Base-by-base conservation (phyloP, 2,888 invertebrate species). In the Cryptosula pallasiana region DNA sequence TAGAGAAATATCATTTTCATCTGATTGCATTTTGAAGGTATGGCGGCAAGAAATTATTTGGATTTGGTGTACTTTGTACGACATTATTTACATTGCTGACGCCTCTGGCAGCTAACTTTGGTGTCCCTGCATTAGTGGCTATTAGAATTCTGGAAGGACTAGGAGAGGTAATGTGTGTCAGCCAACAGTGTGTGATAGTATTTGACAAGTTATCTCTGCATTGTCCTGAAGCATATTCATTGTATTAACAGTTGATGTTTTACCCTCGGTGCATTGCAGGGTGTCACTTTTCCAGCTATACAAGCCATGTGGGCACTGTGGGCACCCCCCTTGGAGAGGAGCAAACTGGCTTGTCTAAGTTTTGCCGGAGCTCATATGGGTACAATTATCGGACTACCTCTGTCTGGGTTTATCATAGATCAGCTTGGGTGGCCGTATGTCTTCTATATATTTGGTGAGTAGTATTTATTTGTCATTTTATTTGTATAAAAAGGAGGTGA, bases 21-120 rank as follows among this genome's bases (percentile, higher is more conserved):
- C n/a, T n/a, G n/a, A n/a, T n/a, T n/a, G n/a, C n/a, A n/a, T n/a
- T 20, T 45, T 45, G 5, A 13, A 70, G 88, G 76, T 92, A 91
- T 76, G 94, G 94, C 20, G 94, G 92, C n/a, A 94, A 94, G 83
- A 91, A 91, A 85, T 89, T 92, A 0, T 87, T 93, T 25, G 92
- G 92, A 0, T 85, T 92, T 73, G 94, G 94, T 58, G 91, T 94
- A 20, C 85, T 94, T 0, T 91, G 90, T 20, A 93, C 93, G 0
- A 91, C 92, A 0, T 82, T 93, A 9, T 91, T 94, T 78, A 93
- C 93, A 0, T 80, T 94, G 0, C 79, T 94, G 1, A 93, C 93
- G 0, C 94, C 94, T 0, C 79, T 90, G 77, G 89, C 90, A 1
- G 91, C 93, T 0, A 87, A 90, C 69, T 81, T 89, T n/a, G 89